Conservation (phyloP, 2,888 invertebrate species). For the Campoplex capitator region DNA sequence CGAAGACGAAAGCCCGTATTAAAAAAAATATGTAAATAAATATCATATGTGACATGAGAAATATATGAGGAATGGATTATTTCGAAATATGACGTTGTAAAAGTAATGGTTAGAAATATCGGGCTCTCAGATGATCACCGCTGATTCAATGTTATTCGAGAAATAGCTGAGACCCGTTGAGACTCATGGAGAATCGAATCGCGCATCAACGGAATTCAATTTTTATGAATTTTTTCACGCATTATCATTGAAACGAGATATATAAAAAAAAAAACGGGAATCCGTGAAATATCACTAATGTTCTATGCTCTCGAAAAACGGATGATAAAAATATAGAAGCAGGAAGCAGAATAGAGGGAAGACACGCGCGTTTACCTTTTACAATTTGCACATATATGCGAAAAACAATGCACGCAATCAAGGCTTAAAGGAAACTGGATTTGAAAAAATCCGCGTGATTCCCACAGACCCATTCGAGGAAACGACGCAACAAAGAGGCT, state of each 20-base stretch:
- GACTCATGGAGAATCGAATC: not conserved
- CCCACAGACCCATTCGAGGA: not conserved
- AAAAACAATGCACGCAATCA: not conserved
- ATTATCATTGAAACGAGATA: not conserved
- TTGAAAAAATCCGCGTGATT: not conserved
- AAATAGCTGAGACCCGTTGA: not conserved
- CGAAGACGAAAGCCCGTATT: not conserved
- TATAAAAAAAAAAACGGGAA: not conserved
- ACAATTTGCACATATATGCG: not conserved
- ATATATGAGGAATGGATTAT: not conserved
- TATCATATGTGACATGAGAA: not conserved
- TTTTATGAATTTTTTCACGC: not conserved
- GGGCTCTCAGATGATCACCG: not conserved
- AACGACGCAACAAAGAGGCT: not conserved
- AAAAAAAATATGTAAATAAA: slow-evolving; percentile 1
- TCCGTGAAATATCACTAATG: not conserved
- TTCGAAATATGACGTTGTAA: not conserved
- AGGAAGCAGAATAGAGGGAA: not conserved
- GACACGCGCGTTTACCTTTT: not conserved
- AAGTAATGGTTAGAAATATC: not conserved
- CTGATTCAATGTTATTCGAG: not conserved
- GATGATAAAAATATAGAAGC: not conserved
- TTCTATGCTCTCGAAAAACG: not conserved
- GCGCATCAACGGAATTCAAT: not conserved
- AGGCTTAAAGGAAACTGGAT: not conserved